Base-by-base conservation (phyloP, 2,113 vertebrate species). In the Percopsis transmontana region DNA sequence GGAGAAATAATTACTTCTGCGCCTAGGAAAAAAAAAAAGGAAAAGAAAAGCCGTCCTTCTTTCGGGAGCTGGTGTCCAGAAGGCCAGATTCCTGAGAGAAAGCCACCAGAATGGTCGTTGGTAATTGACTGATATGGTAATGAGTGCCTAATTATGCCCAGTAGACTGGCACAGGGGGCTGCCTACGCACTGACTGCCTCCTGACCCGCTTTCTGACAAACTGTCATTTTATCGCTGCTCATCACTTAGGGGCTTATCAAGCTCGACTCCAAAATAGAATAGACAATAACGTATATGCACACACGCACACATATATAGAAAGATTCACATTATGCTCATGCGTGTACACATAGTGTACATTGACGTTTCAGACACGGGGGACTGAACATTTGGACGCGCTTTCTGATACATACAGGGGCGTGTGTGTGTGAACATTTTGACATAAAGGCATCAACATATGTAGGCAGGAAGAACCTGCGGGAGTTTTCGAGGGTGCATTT, bases 71-170 rank as follows among this genome's bases (percentile, higher is more conserved):
- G 85, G 82, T 89, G 87, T 90, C 91, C 91, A 91, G 89, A 91
- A 90, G 91, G 92, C 84, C 80, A 84, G 78, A 88, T 90, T 93
- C 90, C 87, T 90, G 87, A 91, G 91, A 92, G 91, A 92, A 93
- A 88, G 86, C 79, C 73, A 66, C 84, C 90, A 88, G 89, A 84
- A 68, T 77, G 79, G 62, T 82, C 85, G 75, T 84, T 65, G 82
- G 76, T 91, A 91, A 92, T 90, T 89, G 89, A 91, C 89, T 88
- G 85, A 88, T 89, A 91, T 92, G 88, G 83, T 91, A 92, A 93
- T 92, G 90, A 92, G 86, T 61, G 68, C 87, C 84, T 91, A 90
- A 92, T 92, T 92, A 91, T 90, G 90, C 79, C 86, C 80, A 10
- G 76, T 80, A 67, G 81, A 83, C 18, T 59, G 80, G 72, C 68